phyloP scores from a whole-genome alignment of 2,797 vertebrate species.

The Pogoniulus pusillus region DNA sequence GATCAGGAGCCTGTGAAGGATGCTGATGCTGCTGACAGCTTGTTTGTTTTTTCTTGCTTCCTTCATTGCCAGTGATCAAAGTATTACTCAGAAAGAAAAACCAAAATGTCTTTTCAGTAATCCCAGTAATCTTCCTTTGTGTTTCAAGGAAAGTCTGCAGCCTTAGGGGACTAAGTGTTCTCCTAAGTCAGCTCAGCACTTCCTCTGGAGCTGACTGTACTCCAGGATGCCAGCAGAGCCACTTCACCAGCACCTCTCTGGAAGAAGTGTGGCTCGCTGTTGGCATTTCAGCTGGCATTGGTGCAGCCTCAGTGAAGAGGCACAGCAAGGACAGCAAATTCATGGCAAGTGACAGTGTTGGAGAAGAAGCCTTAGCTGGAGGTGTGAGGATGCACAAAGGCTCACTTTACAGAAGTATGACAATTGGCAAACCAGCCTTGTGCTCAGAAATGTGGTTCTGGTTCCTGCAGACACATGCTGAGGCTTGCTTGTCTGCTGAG shows the following conservation, averaged over 20 bases:
- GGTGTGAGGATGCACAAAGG: neutral
- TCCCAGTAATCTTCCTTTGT: neutral
- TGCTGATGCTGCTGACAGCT: neutral
- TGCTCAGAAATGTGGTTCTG: neutral
- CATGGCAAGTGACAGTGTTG: neutral
- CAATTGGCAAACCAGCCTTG: neutral
- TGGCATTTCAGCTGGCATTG: neutral
- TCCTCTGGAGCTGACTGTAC: neutral
- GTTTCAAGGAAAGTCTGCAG: neutral
- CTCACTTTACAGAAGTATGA: neutral
- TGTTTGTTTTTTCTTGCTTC: slow-evolving; percentile 6
- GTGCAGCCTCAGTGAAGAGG: neutral
- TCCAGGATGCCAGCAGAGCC: rapidly evolving
- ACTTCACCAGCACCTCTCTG: rapidly evolving
- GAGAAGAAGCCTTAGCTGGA: neutral
- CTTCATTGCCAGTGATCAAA: neutral
- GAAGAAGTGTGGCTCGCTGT: neutral
- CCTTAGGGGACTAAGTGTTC: neutral
- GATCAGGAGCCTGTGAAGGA: neutral
- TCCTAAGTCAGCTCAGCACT: neutral
- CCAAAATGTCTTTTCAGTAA: neutral
- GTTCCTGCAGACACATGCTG: rapidly evolving
- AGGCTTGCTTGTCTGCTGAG: neutral
- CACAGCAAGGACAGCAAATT: neutral
- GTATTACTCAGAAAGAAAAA: neutral